phyloP scores from a whole-genome alignment of 2,888 invertebrate species.

The Salticus scenicus region DNA sequence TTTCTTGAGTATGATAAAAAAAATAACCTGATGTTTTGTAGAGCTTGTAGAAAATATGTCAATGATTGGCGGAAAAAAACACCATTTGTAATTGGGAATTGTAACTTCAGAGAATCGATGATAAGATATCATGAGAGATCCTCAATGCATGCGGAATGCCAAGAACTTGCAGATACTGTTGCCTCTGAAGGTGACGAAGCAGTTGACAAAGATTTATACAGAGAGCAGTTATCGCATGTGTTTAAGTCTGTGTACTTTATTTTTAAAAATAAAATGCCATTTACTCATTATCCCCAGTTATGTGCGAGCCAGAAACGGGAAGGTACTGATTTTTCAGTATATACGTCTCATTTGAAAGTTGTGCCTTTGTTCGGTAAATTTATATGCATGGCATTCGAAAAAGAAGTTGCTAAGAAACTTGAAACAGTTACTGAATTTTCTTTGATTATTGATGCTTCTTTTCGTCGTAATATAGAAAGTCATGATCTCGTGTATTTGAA shows the following conservation, averaged over 20 bases:
- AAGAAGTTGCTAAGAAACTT: slow-evolving; percentile 10
- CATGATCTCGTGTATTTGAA: slow-evolving; percentile 50
- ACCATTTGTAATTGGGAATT: slow-evolving; percentile 30
- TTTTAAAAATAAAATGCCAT: slow-evolving; percentile 35
- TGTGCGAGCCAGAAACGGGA: slow-evolving; percentile 37
- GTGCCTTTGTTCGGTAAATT: slow-evolving; percentile 48
- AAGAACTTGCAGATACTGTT: neutral
- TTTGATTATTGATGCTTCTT: slow-evolving; percentile 30
- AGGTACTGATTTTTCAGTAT: slow-evolving; percentile 34
- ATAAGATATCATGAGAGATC: slow-evolving; percentile 41
- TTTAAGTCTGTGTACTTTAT: slow-evolving; percentile 51
- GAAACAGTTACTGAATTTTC: slow-evolving; percentile 8
- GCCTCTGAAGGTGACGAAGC: neutral
- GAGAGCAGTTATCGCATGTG: slow-evolving; percentile 16
- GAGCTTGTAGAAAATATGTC: slow-evolving; percentile 31
- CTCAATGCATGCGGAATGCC: slow-evolving; percentile 26
- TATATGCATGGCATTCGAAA: slow-evolving; percentile 28
- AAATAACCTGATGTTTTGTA: slow-evolving; percentile 49
- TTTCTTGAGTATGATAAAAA: slow-evolving; percentile 46
- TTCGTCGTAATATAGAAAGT: slow-evolving; percentile 30
- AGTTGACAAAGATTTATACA: slow-evolving; percentile 13
- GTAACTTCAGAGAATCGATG: slow-evolving; percentile 32
- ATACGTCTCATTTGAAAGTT: slow-evolving; percentile 38
- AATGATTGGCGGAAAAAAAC: neutral
- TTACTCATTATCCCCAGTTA: slow-evolving; percentile 33